Evolutionary conservation across 2,888 invertebrate species (phyloP).

Genomic region (Esperia sulphurella): DNA sequence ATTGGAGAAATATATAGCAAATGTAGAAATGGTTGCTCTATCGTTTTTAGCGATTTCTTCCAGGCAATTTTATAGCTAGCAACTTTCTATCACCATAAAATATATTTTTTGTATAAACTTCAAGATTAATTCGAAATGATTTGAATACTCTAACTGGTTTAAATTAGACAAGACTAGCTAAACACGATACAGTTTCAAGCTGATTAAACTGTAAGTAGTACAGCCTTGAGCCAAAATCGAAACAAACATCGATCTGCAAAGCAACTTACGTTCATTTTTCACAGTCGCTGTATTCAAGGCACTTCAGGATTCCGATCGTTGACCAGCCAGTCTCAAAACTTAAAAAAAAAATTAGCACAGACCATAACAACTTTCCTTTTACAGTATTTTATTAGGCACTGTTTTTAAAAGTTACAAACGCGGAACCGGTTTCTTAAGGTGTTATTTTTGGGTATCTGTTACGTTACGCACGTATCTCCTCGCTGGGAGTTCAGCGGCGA

Average conservation of each 20-base stretch:
- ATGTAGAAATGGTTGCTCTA: too few species aligned
- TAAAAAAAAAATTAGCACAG: constrained; percentile 9
- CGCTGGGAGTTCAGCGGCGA: constrained; percentile 27
- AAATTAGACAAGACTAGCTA: background rate
- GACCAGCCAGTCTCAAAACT: background rate
- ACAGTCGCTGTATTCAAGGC: constrained; percentile 13
- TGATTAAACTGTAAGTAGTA: background rate
- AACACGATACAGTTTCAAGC: background rate
- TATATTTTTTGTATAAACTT: too few species aligned
- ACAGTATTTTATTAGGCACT: constrained; percentile 14
- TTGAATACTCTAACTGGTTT: too few species aligned
- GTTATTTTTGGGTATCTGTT: constrained; percentile 5
- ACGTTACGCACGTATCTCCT: constrained; percentile 20
- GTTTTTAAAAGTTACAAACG: constrained; percentile 12
- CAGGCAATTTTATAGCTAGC: too few species aligned
- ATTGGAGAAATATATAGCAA: too few species aligned
- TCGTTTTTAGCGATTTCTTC: too few species aligned
- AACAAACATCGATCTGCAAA: background rate
- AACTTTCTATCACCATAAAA: too few species aligned
- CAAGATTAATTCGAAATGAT: too few species aligned
- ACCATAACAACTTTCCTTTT: constrained; percentile 23
- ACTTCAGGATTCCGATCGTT: constrained; percentile 11
- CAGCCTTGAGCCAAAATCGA: constrained; percentile 7
- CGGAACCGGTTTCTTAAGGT: constrained; percentile 14
- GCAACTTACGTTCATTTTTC: constrained; percentile 40